phyloP scores from a whole-genome alignment of 2,888 invertebrate species.

The Cephus rjabovi region DNA sequence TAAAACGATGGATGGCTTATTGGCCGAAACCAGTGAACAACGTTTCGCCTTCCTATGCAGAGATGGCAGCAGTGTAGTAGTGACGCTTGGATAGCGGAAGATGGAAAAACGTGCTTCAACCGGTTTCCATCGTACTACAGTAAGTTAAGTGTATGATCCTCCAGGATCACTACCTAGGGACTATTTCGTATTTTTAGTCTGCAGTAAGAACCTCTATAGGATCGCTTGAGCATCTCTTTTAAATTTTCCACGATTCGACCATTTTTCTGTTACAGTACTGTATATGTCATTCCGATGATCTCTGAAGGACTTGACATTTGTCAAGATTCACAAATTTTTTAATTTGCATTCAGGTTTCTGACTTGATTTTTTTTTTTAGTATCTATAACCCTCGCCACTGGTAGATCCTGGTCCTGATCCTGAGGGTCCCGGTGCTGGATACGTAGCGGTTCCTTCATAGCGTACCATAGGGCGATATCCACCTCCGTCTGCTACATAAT shows the following conservation, averaged over 20 bases:
- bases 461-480: conserved; percentile 74
- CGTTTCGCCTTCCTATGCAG: not conserved
- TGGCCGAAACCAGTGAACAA: not conserved
- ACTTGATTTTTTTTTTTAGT: conserved; percentile 26
- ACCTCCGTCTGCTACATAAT: conserved; percentile 73
- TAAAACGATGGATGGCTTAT: not conserved
- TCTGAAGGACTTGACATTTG: too few species aligned
- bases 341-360: too few species aligned
- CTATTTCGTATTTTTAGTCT: not conserved
- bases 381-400: conserved; percentile 54
- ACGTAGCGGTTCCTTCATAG: conserved; percentile 64
- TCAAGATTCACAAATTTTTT: too few species aligned
- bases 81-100: not conserved
- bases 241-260: not conserved
- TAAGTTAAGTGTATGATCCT: not conserved
- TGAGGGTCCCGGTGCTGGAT: conserved; percentile 46
- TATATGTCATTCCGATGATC: too few species aligned
- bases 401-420: not conserved
- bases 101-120: not conserved
- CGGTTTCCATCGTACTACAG: not conserved
- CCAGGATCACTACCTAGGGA: not conserved
- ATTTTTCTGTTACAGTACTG: not conserved
- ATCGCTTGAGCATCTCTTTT: not conserved
- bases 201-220: not conserved
- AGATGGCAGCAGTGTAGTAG: not conserved